Evolutionary conservation across 2,113 vertebrate species (phyloP), one percentile per base, ranked within the genome.

Genomic region (Conger conger): DNA sequence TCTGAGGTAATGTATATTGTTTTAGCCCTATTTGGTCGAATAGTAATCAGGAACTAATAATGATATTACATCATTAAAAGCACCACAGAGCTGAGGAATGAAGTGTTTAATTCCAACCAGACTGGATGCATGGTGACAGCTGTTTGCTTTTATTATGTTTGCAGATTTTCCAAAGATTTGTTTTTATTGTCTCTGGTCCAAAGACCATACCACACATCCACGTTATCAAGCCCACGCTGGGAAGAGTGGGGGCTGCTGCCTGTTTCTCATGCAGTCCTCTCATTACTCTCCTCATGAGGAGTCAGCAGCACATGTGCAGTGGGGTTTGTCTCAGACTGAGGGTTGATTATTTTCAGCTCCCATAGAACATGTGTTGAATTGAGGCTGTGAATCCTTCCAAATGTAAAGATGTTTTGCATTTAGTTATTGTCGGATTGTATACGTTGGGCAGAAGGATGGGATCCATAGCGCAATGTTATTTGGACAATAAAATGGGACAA

Each of bases 131-230:
- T 33, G 20, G 6, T 13, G 30, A 45, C 83, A 84, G 57, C 57
- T 8, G 18, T 8, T 63, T 63, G 3, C 27, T 37, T 80, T 84
- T 84, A 79, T 40, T 40, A 63, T 23, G 57, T 63, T 63, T 63
- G 76, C 37, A 16, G 53, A 84, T 84, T 84, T 84, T 84, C 45
- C 35, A 80, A 84, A 40, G 76, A 53, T 60, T 27, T 30, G 30
- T 36, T 84, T 83, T 84, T 84, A 79, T 79, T n/a, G 77, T 63
- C 36, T 84, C 2, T 33, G 20, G 40, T 84, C 37, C 83, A 37
- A 36, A 84, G 83, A 80, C 53, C 18, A 50, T 40, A 63, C 77
- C 53, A 20, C 83, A 84, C 35, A 79, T 84, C 38, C 38, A 79
- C 38, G n/a, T 18, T 11, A 73, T 7, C 23, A n/a, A 57, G n/a